phyloP scores from a whole-genome alignment of 2,113 vertebrate genomes.

The Myrmecobius fasciatus region DNA sequence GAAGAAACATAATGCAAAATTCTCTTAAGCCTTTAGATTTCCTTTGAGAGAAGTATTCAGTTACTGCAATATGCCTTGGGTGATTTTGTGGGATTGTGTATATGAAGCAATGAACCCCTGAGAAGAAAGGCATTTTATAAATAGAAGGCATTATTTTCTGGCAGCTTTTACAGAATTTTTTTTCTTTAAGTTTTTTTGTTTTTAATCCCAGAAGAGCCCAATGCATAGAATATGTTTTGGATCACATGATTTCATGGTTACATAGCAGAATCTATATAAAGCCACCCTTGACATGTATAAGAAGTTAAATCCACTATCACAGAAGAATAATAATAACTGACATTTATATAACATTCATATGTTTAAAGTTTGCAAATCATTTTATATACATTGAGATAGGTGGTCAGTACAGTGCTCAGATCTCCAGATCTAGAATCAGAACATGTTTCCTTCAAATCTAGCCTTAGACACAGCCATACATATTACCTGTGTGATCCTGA shows the following conservation, averaged over 20 bases:
- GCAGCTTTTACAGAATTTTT: not conserved
- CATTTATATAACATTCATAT: not conserved
- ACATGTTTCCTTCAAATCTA: not conserved
- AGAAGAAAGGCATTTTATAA: not conserved
- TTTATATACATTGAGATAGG: not conserved
- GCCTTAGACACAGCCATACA: not conserved
- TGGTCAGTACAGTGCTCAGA: not conserved
- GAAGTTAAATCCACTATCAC: not conserved
- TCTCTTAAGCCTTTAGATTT: not conserved
- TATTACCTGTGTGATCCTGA: not conserved
- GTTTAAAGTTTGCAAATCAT: not conserved
- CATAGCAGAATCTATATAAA: not conserved
- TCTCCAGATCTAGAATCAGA: not conserved
- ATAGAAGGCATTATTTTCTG: not conserved
- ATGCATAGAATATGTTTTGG: not conserved
- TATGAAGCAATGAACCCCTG: not conserved
- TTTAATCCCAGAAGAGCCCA: constrained; percentile 2
- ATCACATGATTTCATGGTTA: not conserved
- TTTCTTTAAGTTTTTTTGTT: not conserved
- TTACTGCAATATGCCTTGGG: not conserved
- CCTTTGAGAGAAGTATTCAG: not conserved
- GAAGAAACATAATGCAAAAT: not conserved
- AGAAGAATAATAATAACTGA: not conserved
- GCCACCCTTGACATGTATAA: not conserved
- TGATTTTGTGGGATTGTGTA: not conserved